Base-by-base conservation (phyloP, 2,888 invertebrate genomes). In the Isoperla grammatica region DNA sequence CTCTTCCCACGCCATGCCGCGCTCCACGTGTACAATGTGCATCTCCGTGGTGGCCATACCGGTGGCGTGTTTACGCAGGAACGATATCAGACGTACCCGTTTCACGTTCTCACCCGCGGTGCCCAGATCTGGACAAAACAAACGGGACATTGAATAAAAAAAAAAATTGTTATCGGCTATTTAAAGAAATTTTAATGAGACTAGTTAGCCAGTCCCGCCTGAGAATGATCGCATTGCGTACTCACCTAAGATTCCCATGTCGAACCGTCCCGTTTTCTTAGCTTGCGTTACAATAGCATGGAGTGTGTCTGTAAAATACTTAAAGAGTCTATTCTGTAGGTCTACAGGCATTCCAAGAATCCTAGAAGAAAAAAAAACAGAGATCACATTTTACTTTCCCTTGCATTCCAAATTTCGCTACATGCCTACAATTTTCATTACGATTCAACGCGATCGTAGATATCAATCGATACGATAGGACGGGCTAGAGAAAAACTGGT, bases 331-430 rank as follows among this genome's bases (percentile, higher is more conserved):
- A 77, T 99, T 99, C 77, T 99, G 99, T 56, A 98, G 77, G 55
- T 94, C 92, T 3, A 99, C 98, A 0, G 95, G 95, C 88, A 99
- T 92, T 35, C 99, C 99, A 63, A 99, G 81, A 70, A 99, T 95
- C 56, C 84, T 73, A n/a, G n/a, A n/a, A n/a, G 64, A n/a, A 29
- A 29, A 29, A 29, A 6, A 29, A 29, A 29, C 29, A 29, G 29
- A 29, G 29, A 29, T 6, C n/a, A n/a, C n/a, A n/a, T n/a, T n/a
- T n/a, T n/a, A n/a, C n/a, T n/a, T n/a, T n/a, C n/a, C n/a, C n/a
- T n/a, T n/a, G n/a, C n/a, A n/a, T n/a, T n/a, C n/a, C n/a, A n/a
- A n/a, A n/a, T n/a, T n/a, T n/a, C n/a, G n/a, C n/a, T n/a, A n/a
- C n/a, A n/a, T n/a, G n/a, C n/a, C n/a, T n/a, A n/a, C n/a, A n/a